Percentiles rank a stretch among this genome's conserved stretches.
Conservation (phyloP, 2,797 vertebrate species). For the Steatocranus sp. region DNA sequence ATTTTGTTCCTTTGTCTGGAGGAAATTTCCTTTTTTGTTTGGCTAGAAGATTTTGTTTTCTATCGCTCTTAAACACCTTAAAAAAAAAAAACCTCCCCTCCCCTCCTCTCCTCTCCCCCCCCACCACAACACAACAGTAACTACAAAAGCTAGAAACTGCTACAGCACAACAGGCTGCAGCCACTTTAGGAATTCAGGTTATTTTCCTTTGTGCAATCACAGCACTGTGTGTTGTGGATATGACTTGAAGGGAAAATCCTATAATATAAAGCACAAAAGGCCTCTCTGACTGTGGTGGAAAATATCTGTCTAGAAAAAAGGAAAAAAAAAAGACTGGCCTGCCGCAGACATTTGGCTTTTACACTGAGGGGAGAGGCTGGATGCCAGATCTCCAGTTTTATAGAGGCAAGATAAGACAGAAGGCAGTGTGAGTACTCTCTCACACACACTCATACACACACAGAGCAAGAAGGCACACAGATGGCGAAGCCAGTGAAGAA, state of each 20-base stretch:
- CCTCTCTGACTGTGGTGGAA: conserved; percentile 6
- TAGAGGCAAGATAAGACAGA: conserved; percentile 28
- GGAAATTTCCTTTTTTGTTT: background rate
- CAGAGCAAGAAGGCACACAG: conserved; percentile 27
- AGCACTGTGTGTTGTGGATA: background rate
- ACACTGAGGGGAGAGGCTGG: conserved; percentile 18
- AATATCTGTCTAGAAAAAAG: background rate
- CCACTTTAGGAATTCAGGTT: background rate
- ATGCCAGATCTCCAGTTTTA: conserved; percentile 33
- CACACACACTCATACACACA: background rate
- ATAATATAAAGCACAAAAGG: background rate
- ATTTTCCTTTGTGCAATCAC: background rate
- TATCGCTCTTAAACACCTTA: background rate
- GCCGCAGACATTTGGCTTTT: conserved; percentile 28
- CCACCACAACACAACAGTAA: background rate
- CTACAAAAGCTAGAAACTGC: background rate
- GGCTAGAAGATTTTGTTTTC: background rate
- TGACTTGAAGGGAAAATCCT: background rate
- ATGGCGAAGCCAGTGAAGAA: conserved; percentile 27
- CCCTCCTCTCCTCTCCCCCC: too few species aligned
- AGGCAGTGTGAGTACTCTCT: background rate
- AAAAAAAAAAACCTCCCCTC: background rate
- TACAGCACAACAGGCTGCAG: background rate
- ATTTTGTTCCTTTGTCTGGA: background rate
- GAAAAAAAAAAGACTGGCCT: background rate